phyloP scores from a whole-genome alignment of 2,113 vertebrate species.

The Sinosuthora webbiana region DNA sequence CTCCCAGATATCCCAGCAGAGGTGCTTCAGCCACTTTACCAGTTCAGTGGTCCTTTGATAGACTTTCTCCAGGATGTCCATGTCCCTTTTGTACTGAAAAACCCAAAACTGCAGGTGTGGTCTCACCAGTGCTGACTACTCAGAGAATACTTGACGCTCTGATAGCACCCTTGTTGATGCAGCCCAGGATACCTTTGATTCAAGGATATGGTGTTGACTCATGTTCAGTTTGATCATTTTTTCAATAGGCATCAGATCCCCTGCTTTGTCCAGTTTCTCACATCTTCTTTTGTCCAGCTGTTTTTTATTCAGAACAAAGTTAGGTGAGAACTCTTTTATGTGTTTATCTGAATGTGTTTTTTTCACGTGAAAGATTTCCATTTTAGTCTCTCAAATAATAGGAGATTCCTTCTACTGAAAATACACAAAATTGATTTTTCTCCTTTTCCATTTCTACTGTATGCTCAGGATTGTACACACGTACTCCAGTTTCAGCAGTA shows the following conservation, averaged over 20 bases:
- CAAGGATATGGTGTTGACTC: background rate
- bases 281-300: background rate
- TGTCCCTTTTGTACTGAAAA: background rate
- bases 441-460: background rate
- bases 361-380: background rate
- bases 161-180: background rate
- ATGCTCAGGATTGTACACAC: background rate
- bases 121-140: background rate
- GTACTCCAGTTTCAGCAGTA: background rate
- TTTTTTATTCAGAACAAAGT: background rate
- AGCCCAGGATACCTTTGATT: background rate
- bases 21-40: background rate
- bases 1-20: background rate
- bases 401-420: background rate
- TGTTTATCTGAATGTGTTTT: background rate
- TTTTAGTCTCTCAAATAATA: background rate
- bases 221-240: background rate
- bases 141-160: fast-evolving
- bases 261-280: background rate
- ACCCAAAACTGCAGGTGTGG: background rate
- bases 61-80: background rate
- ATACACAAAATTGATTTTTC: background rate
- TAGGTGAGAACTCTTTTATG: background rate
- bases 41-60: background rate
- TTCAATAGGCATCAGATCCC: background rate